phyloP scores from a whole-genome alignment of 2,113 vertebrate species.

The Cyprinodon tularosa region DNA sequence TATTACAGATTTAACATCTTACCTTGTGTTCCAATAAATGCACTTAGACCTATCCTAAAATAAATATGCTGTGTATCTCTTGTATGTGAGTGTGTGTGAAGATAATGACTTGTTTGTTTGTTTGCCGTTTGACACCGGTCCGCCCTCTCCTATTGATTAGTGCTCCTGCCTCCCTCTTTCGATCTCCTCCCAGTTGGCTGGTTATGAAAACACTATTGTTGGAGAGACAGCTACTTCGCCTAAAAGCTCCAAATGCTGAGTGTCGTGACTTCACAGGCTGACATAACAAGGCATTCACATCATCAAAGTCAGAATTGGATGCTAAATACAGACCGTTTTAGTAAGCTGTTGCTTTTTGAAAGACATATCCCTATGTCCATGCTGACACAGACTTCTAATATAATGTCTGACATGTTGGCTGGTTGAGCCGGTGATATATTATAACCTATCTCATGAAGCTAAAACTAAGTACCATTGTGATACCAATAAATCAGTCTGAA shows the following conservation, averaged over 20 bases:
- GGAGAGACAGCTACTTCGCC: slow-evolving; percentile 63
- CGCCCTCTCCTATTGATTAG: slow-evolving; percentile 77
- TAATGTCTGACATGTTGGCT: slow-evolving; percentile 34
- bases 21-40: slow-evolving; percentile 28
- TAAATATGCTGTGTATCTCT: slow-evolving; percentile 21
- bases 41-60: slow-evolving; percentile 17
- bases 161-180: slow-evolving; percentile 70
- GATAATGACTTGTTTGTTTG: slow-evolving; percentile 78
- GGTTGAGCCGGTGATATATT: slow-evolving; percentile 62
- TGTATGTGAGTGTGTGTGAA: slow-evolving; percentile 35
- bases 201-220: slow-evolving; percentile 74
- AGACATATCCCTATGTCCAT: slow-evolving; percentile 11
- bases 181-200: slow-evolving; percentile 74
- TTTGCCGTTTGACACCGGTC: slow-evolving; percentile 72
- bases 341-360: neutral
- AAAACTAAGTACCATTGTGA: slow-evolving; percentile 55
- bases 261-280: slow-evolving; percentile 63
- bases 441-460: slow-evolving; percentile 49
- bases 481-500: slow-evolving; percentile 67
- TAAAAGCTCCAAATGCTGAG: slow-evolving; percentile 48
- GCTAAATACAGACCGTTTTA: slow-evolving; percentile 15
- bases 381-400: slow-evolving; percentile 24
- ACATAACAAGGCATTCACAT: slow-evolving; percentile 37
- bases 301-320: slow-evolving; percentile 30
- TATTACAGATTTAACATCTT: slow-evolving; percentile 18